Conservation (phyloP, 2,888 invertebrate species). For the Plemyria rubiginata region DNA sequence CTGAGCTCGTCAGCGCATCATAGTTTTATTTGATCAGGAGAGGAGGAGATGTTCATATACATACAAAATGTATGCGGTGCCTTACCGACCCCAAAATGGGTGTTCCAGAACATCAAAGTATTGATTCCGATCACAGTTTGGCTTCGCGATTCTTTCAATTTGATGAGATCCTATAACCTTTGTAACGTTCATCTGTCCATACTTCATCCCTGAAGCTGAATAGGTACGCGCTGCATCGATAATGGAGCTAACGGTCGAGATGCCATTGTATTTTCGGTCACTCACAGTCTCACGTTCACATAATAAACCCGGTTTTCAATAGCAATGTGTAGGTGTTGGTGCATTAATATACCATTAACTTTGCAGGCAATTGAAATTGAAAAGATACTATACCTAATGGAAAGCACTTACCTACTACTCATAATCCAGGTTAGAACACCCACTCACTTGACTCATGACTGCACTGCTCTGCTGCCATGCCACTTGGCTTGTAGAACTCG, state of each 20-base stretch:
- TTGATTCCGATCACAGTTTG: no score
- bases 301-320: neutral
- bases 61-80: no score
- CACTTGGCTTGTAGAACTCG: constrained; percentile 15
- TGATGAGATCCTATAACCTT: no score
- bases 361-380: constrained; percentile 28
- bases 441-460: constrained; percentile 24
- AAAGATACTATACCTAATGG: constrained; percentile 30
- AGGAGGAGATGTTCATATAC: no score
- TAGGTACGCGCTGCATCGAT: no score
- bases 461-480: constrained; percentile 8
- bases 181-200: no score
- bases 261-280: neutral
- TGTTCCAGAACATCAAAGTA: no score
- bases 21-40: no score
- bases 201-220: no score
- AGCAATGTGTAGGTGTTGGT: neutral
- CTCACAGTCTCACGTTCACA: neutral
- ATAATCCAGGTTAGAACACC: constrained; percentile 22
- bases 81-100: no score
- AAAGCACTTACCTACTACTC: constrained; percentile 27
- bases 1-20: no score
- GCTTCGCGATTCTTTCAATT: no score
- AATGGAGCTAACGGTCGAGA: neutral
- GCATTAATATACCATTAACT: constrained; percentile 7